A percentile compares a stretch with the other conserved stretches of the same genome.
Conservation (phyloP, 1,140 invertebrate genomes). For the Drosophila arizonae region DNA sequence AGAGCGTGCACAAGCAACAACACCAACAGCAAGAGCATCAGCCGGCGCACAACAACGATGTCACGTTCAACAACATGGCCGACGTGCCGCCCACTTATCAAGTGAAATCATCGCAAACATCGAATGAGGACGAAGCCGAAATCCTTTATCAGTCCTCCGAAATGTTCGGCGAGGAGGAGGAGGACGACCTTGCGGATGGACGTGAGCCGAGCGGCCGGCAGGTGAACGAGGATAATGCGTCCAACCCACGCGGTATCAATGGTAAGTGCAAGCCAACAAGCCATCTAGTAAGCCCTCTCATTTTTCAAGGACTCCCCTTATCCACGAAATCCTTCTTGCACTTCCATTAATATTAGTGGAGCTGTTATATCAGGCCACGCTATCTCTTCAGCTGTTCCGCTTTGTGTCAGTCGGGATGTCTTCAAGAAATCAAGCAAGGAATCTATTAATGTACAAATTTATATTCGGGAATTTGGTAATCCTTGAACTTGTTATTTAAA, state of each 20-base stretch:
- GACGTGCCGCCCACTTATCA: conserved; percentile 63
- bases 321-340: too few species aligned
- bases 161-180: conserved; percentile 67
- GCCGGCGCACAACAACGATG: conserved; percentile 63
- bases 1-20: conserved; percentile 61
- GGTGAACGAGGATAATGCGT: conserved; percentile 65
- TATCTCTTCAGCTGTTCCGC: too few species aligned
- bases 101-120: conserved; percentile 71
- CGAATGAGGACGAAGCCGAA: conserved; percentile 74
- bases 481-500: too few species aligned
- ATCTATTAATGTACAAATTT: too few species aligned
- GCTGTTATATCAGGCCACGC: too few species aligned
- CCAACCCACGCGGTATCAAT: conserved; percentile 72
- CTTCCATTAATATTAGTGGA: too few species aligned
- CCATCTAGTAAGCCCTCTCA: too few species aligned
- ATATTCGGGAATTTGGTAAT: too few species aligned
- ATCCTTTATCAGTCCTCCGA: conserved; percentile 69
- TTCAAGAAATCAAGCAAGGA: too few species aligned
- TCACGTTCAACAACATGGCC: conserved; percentile 27
- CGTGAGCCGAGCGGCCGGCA: conserved; percentile 14
- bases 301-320: too few species aligned
- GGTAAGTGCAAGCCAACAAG: conserved; percentile 53
- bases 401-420: too few species aligned
- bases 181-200: conserved; percentile 46
- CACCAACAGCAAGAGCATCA: conserved; percentile 52